Conservation (phyloP, 2,888 invertebrate species). For the Ectemnius continuus region DNA sequence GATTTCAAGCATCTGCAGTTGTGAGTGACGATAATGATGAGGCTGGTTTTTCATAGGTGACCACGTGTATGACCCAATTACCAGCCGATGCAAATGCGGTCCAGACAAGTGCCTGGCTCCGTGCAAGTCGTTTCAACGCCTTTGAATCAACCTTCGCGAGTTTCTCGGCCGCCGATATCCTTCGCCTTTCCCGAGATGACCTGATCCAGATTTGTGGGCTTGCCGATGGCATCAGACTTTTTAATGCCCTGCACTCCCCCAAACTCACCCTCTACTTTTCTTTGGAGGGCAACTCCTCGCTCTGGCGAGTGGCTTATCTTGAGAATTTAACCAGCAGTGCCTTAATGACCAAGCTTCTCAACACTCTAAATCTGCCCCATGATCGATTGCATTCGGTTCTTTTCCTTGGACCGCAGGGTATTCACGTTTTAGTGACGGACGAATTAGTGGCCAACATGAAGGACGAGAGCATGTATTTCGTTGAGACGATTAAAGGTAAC, state of each 20-base stretch:
- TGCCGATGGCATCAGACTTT: conserved; percentile 95
- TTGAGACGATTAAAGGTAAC: conserved; percentile 81
- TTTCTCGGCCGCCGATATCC: conserved; percentile 93
- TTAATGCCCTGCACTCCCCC: conserved; percentile 92
- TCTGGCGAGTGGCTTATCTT: conserved; percentile 91
- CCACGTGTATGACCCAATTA: conserved; percentile 70
- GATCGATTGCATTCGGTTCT: conserved; percentile 80
- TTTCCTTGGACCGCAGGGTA: conserved; percentile 90
- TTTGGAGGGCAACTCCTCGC: conserved; percentile 81
- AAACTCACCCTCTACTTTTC: conserved; percentile 91
- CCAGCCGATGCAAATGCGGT: conserved; percentile 84
- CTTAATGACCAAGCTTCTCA: conserved; percentile 73
- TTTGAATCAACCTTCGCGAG: conserved; percentile 89
- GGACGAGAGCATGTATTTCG: conserved; percentile 86
- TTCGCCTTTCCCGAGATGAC: conserved; percentile 93
- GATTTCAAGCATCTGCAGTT: no score
- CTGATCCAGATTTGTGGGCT: conserved; percentile 96
- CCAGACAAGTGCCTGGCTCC: conserved; percentile 90
- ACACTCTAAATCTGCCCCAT: conserved; percentile 68
- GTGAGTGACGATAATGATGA: no score
- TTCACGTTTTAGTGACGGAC: conserved; percentile 90
- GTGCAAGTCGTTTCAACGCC: conserved; percentile 86
- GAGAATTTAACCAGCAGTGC: conserved; percentile 72
- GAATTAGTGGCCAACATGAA: conserved; percentile 91
- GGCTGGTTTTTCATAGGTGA: conserved; percentile 25